Evolutionary conservation across 2,888 invertebrate species (phyloP).

Genomic region (Hemistola chrysoprasaria): DNA sequence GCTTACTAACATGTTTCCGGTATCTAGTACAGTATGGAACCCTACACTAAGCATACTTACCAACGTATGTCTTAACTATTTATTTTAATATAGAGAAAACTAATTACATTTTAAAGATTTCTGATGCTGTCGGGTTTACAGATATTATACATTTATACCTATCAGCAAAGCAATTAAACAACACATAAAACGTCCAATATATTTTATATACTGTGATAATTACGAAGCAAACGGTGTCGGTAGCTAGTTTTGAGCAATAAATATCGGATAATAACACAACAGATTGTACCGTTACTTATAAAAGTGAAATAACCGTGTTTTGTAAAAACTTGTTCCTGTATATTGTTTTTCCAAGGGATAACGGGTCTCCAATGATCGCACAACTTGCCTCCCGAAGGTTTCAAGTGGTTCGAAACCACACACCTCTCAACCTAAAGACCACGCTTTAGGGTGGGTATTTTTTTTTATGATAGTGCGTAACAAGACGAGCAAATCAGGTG

Average conservation of each 20-base stretch:
- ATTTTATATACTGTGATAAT: conserved; percentile 22
- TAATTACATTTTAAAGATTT: too few species aligned
- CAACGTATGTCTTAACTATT: too few species aligned
- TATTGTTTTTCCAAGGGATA: conserved; percentile 33
- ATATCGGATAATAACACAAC: conserved; percentile 29
- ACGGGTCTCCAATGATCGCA: conserved; percentile 25
- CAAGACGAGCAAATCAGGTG: too few species aligned
- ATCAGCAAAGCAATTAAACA: conserved; percentile 17
- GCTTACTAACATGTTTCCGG: too few species aligned
- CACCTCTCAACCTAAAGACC: too few species aligned
- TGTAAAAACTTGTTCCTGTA: conserved; percentile 32
- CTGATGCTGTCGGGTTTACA: too few species aligned
- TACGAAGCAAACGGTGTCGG: conserved; percentile 20
- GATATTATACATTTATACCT: too few species aligned
- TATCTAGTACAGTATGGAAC: too few species aligned
- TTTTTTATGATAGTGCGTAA: too few species aligned
- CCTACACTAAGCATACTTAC: too few species aligned
- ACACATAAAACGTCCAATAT: conserved; percentile 15
- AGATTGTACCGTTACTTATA: conserved; percentile 27
- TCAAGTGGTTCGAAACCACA: conserved; percentile 20
- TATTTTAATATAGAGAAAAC: too few species aligned
- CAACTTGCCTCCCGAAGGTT: conserved; percentile 25
- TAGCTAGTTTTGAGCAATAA: conserved; percentile 24
- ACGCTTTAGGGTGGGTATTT: too few species aligned
- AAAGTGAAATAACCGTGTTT: conserved; percentile 29